A percentile compares a stretch with the other conserved stretches of the same genome.
phyloP scores from a whole-genome alignment of 30 jellyfish, hydroid and myxozoan species.

The Hydractinia symbiolongicarpus region DNA sequence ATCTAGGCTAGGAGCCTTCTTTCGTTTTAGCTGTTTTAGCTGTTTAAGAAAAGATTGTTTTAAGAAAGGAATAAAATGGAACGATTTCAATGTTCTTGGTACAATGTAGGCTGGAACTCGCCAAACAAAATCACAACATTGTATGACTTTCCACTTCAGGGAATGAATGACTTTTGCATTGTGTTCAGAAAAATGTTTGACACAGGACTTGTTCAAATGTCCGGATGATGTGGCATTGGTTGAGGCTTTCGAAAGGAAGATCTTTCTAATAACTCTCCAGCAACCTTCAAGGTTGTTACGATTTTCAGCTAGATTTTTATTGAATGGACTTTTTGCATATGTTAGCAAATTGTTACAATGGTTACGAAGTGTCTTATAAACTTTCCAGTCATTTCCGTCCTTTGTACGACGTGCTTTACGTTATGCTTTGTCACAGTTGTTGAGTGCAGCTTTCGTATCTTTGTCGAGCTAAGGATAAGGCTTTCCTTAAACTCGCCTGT shows the following conservation, averaged over 20 bases:
- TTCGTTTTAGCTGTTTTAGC: slow-evolving; percentile 9
- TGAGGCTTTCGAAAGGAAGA: slow-evolving; percentile 3
- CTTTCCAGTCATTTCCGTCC: slow-evolving; percentile 3
- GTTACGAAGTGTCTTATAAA: slow-evolving; percentile 12
- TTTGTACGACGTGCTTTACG: slow-evolving; percentile 26
- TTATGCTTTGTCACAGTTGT: slow-evolving; percentile 1
- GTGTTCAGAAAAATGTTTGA: background rate
- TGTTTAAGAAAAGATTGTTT: background rate
- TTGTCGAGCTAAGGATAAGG: background rate
- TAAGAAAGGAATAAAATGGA: background rate
- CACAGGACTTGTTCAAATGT: slow-evolving; percentile 1
- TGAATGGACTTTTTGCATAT: slow-evolving; percentile 11
- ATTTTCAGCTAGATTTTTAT: slow-evolving; percentile 2
- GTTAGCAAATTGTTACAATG: slow-evolving; percentile 12
- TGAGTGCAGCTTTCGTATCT: slow-evolving; percentile 3
- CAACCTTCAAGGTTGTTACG: background rate
- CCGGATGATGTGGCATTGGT: slow-evolving; percentile 13
- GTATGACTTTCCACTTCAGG: background rate
- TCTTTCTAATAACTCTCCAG: background rate
- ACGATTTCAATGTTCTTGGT: slow-evolving; percentile 6
- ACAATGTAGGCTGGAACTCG: background rate
- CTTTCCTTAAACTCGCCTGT: background rate
- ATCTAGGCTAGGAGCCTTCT: background rate
- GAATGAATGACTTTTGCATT: background rate
- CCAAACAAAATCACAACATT: slow-evolving; percentile 21